phyloP scores from a whole-genome alignment of 2,888 invertebrate genomes.

The Dascillus cervinus region DNA sequence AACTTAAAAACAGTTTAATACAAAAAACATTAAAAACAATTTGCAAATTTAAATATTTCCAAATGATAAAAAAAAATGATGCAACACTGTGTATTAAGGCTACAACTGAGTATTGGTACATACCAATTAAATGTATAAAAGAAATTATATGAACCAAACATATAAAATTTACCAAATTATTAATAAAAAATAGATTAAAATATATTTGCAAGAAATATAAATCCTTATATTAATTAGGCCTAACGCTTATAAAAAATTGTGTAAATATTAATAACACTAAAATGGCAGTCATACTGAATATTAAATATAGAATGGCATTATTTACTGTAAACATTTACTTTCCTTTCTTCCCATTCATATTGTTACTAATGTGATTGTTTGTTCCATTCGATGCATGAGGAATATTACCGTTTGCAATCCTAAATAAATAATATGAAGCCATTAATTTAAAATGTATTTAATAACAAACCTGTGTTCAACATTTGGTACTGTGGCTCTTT shows the following conservation, averaged over 20 bases:
- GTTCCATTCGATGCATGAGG: conserved; percentile 30
- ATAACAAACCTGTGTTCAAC: conserved; percentile 36
- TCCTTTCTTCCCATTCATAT: conserved; percentile 31
- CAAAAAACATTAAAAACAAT: too few relatives aligned
- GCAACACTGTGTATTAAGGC: too few relatives aligned
- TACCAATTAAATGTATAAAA: too few relatives aligned
- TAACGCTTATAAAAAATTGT: conserved; percentile 3
- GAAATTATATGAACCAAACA: too few relatives aligned
- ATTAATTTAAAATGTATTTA: conserved; percentile 10
- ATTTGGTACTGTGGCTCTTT: conserved; percentile 64
- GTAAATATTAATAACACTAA: conserved; percentile 6
- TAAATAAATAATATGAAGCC: conserved; percentile 15
- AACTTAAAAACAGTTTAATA: too few relatives aligned
- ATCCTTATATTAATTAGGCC: conserved; percentile 5
- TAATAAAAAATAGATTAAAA: conserved; percentile 3
- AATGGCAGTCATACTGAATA: conserved; percentile 15
- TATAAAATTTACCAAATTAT: conserved; percentile 1
- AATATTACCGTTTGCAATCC: conserved; percentile 37
- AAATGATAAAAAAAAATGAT: too few relatives aligned
- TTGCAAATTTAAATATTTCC: too few relatives aligned
- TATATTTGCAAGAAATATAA: conserved; percentile 2
- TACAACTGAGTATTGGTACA: too few relatives aligned
- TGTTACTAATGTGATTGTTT: conserved; percentile 23
- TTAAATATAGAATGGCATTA: conserved; percentile 10
- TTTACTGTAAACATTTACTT: conserved; percentile 17